Evolutionary conservation across 2,113 vertebrate species (phyloP).

Genomic region (Phylloscopus trochiloides): DNA sequence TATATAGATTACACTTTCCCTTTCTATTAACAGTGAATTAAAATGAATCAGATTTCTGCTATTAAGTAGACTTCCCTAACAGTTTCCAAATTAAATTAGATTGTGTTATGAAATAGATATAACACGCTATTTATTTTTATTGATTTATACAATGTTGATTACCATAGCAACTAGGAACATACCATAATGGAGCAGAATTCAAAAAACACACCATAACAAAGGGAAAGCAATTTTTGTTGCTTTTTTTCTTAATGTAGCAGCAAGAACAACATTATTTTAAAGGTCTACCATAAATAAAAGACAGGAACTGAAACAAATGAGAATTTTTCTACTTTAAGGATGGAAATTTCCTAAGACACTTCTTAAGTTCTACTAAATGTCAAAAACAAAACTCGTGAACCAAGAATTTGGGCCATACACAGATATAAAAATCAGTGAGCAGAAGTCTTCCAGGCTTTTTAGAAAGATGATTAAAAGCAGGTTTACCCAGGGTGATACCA

Average conservation of each 20-base stretch:
- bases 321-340: neutral
- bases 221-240: neutral
- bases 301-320: neutral
- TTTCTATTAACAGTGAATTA: slow-evolving; percentile 48
- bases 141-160: slow-evolving; percentile 22
- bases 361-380: neutral
- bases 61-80: slow-evolving; percentile 34
- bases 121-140: slow-evolving; percentile 50
- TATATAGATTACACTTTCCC: slow-evolving; percentile 26
- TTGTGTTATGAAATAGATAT: slow-evolving; percentile 44
- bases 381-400: neutral
- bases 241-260: neutral
- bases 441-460: neutral
- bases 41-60: slow-evolving; percentile 45
- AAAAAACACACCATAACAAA: neutral
- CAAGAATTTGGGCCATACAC: neutral
- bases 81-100: slow-evolving; percentile 61
- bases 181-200: neutral
- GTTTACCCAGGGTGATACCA: neutral
- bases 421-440: neutral
- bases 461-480: neutral
- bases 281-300: neutral
- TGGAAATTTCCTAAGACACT: neutral
- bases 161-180: slow-evolving; percentile 4
- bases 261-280: neutral